These are phyloP conservation scores for Drosophila helvetica DNA, from an alignment of 2,888 invertebrate species.

Conservation along the genomic window DNA sequence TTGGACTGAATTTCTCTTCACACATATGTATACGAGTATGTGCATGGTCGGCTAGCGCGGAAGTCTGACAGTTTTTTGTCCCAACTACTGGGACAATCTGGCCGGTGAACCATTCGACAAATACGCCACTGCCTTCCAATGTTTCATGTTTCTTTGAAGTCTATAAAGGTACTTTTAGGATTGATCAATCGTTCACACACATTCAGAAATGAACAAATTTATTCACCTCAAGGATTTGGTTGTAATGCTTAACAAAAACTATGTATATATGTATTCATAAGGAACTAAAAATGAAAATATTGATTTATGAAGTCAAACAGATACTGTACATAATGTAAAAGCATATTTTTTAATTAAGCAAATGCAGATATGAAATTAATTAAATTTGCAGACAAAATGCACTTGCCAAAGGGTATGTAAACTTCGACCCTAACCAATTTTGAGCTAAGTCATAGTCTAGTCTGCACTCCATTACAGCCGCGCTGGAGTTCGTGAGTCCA, in stretches of 20 bases:
- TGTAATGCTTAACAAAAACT: constrained; percentile 7
- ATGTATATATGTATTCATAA: constrained; percentile 27
- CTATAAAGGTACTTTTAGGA: constrained; percentile 31
- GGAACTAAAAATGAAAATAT: constrained; percentile 17
- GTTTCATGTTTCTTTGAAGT: constrained; percentile 9
- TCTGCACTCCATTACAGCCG: constrained; percentile 46
- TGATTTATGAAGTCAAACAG: constrained; percentile 4
- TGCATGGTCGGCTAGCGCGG: constrained; percentile 18
- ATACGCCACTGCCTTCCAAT: constrained; percentile 13
- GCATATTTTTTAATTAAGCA: background rate
- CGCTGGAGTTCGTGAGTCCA: constrained; percentile 73
- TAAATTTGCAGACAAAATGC: background rate
- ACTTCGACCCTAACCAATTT: constrained; percentile 39
- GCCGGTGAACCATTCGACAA: constrained; percentile 25
- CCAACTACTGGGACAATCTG: constrained; percentile 2
- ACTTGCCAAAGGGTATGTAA: constrained; percentile 40
- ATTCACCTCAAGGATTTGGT: constrained; percentile 15
- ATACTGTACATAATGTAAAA: background rate
- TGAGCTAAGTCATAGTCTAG: constrained; percentile 30
- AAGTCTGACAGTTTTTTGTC: constrained; percentile 31
- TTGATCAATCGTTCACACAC: constrained; percentile 40
- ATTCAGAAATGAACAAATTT: too few relatives aligned
- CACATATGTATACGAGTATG: constrained; percentile 54
- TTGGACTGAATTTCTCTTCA: constrained; percentile 73
- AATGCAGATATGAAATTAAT: background rate